These are phyloP conservation scores for Ptychoptera contaminata DNA, from an alignment of 2,888 invertebrate genomes.

Conservation along the genomic window DNA sequence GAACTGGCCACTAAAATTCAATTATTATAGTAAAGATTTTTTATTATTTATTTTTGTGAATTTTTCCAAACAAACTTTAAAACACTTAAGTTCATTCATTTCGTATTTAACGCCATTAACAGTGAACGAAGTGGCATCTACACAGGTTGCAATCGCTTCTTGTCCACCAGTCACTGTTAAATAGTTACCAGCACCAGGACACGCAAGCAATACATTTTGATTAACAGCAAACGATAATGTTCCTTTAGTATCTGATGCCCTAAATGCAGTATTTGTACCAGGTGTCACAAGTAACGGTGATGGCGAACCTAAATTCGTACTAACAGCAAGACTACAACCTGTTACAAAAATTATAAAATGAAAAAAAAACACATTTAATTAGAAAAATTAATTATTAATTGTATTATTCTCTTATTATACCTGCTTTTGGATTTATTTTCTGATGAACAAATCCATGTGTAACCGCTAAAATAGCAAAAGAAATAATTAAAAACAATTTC, in stretches of 20 bases:
- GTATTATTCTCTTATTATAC: too few relatives aligned
- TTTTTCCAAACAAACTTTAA: background rate
- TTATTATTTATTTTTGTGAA: too few relatives aligned
- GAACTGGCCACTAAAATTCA: slow-evolving; percentile 7
- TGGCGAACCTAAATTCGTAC: slow-evolving; percentile 1
- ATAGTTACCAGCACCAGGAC: slow-evolving; percentile 18
- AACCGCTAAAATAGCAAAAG: too few relatives aligned
- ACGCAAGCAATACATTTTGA: slow-evolving; percentile 16
- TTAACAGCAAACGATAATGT: slow-evolving; percentile 12
- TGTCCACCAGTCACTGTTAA: slow-evolving; percentile 6
- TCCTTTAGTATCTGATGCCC: slow-evolving; percentile 14
- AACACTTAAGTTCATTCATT: slow-evolving; percentile 15
- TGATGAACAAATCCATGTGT: too few relatives aligned
- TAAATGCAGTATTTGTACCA: slow-evolving; percentile 11
- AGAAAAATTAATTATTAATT: too few relatives aligned
- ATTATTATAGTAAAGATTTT: too few relatives aligned
- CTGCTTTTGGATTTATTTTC: too few relatives aligned
- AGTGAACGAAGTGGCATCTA: slow-evolving; percentile 7
- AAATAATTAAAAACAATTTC: too few relatives aligned
- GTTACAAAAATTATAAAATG: background rate
- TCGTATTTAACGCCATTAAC: slow-evolving; percentile 10
- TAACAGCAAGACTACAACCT: slow-evolving; percentile 4
- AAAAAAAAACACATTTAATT: too few relatives aligned
- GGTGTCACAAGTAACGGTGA: slow-evolving; percentile 6
- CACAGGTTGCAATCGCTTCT: slow-evolving; percentile 10